A percentile compares a stretch with the other conserved stretches of the same genome.
Evolutionary conservation across 2,113 vertebrate genomes (phyloP).

Genomic region (Dipodomys merriami): DNA sequence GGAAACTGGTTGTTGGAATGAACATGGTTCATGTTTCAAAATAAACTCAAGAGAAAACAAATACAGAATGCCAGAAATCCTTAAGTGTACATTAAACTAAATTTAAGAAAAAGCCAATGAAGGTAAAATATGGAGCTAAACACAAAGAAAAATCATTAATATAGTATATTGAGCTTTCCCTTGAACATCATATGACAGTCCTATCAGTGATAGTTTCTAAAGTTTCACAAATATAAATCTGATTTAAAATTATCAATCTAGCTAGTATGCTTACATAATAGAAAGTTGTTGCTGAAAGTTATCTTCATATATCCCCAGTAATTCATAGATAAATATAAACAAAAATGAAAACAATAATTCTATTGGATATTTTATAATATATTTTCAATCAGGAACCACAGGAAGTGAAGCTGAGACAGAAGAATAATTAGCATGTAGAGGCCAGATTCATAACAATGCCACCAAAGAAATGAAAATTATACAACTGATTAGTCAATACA

Average conservation of each 20-base stretch:
- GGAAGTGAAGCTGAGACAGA: neutral
- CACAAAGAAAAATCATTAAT: neutral
- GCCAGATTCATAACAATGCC: neutral
- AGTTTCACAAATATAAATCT: neutral
- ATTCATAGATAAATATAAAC: neutral
- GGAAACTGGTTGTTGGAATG: neutral
- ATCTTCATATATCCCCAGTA: neutral
- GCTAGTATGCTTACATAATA: neutral
- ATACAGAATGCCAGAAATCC: neutral
- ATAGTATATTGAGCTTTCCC: neutral
- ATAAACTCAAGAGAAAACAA: neutral
- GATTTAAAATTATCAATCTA: neutral
- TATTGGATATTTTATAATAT: neutral
- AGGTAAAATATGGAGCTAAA: neutral
- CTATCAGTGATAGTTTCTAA: neutral
- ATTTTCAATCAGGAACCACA: neutral
- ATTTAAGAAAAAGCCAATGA: neutral
- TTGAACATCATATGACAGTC: neutral
- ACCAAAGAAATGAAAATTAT: neutral
- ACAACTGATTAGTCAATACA: neutral
- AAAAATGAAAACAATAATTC: neutral
- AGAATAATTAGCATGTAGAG: neutral
- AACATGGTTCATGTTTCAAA: neutral
- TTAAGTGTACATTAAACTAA: neutral
- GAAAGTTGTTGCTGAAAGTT: neutral